These are phyloP conservation scores for Cydia pomonella DNA, from an alignment of 1,140 invertebrate species.

Conservation along the genomic window DNA sequence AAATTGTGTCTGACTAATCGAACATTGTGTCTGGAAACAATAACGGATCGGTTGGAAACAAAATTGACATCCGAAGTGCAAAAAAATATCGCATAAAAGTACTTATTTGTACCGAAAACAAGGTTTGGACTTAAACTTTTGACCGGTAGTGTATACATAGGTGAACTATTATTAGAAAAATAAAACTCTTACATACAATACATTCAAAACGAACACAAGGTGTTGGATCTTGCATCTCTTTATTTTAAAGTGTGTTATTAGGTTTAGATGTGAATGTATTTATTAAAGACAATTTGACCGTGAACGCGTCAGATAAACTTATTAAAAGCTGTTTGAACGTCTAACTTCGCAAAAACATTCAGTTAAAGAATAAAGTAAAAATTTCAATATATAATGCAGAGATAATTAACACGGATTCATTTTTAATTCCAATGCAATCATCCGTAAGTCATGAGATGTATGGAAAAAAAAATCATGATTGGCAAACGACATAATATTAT, in stretches of 20 bases:
- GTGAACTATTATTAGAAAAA: constrained; percentile 28
- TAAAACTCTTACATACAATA: constrained; percentile 25
- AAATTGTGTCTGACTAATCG: no score
- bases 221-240: not conserved
- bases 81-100: no score
- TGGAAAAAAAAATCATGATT: not conserved
- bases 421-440: not conserved
- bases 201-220: constrained; percentile 11
- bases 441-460: not conserved
- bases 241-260: not conserved
- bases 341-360: not conserved
- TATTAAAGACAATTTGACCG: constrained; percentile 2
- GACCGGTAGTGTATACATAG: not conserved
- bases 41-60: no score
- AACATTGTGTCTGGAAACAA: no score
- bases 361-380: not conserved
- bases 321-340: not conserved
- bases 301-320: not conserved
- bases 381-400: not conserved
- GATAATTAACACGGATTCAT: not conserved
- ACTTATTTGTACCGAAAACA: no score
- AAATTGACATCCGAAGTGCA: no score
- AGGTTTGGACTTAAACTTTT: no score
- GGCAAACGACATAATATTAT: not conserved
- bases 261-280: not conserved